Conservation (phyloP, 1,140 invertebrate genomes). For the Brachionus manjavacas region DNA sequence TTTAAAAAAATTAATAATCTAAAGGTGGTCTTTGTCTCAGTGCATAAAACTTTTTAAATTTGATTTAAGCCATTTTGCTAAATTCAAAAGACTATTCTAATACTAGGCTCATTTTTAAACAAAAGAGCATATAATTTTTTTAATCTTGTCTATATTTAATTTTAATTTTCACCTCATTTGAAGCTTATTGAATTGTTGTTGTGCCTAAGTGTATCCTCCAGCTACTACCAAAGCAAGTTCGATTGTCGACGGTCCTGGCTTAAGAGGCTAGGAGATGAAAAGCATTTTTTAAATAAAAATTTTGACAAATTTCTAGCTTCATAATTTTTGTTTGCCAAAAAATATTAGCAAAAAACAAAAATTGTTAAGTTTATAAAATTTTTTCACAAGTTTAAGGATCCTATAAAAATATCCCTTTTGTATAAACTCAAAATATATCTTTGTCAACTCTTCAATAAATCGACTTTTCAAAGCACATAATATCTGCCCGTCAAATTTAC, state of each 20-base stretch:
- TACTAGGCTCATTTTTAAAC: background rate
- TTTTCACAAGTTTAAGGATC: background rate
- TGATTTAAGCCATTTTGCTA: background rate
- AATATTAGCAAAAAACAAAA: background rate
- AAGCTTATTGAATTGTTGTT: background rate
- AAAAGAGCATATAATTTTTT: background rate
- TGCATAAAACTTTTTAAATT: background rate
- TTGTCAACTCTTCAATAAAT: background rate
- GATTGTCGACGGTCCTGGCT: background rate
- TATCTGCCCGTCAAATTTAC: background rate
- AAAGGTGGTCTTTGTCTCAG: background rate
- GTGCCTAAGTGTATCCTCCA: background rate
- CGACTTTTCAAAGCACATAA: background rate
- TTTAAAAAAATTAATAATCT: background rate
- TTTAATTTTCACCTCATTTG: background rate
- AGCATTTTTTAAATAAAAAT: background rate
- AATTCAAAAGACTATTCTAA: background rate
- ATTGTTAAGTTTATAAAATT: background rate
- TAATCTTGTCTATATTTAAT: background rate
- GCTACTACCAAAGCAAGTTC: background rate
- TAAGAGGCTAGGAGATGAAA: background rate
- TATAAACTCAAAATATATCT: background rate
- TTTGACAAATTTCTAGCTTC: background rate
- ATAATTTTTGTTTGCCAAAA: background rate
- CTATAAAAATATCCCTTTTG: background rate